A percentile compares a stretch with the other conserved stretches of the same genome.
These are phyloP conservation scores for Elgaria multicarinata DNA, from an alignment of 2,113 vertebrate genomes.

Conservation along the genomic window DNA sequence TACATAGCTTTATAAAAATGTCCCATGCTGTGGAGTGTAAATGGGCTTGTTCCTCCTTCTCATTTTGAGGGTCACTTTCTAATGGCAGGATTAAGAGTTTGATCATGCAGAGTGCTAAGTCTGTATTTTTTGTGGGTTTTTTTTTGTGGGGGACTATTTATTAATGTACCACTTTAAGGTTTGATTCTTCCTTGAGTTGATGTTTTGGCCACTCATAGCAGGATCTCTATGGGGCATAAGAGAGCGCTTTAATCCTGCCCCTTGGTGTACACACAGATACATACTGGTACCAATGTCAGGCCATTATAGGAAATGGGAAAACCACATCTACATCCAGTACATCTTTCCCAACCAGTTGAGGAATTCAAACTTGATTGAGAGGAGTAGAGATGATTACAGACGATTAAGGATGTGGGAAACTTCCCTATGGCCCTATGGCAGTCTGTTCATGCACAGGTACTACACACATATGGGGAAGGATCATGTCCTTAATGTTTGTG, in stretches of 20 bases:
- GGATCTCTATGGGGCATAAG: background rate
- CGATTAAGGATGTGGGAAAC: background rate
- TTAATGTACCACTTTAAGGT: background rate
- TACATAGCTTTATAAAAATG: constrained; percentile 51
- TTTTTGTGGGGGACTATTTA: background rate
- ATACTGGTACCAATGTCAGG: background rate
- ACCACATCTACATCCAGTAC: too few relatives aligned
- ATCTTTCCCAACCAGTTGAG: background rate
- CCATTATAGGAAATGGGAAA: background rate
- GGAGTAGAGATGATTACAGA: too few relatives aligned
- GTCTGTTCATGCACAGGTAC: background rate
- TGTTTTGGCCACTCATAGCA: background rate
- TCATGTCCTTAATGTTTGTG: background rate
- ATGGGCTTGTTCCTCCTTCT: constrained; percentile 39
- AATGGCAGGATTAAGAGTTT: background rate
- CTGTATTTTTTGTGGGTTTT: too few relatives aligned
- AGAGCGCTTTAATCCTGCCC: background rate
- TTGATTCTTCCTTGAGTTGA: background rate
- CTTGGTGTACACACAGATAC: too few relatives aligned
- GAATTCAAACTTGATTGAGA: background rate
- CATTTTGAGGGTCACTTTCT: accelerated
- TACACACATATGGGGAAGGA: background rate
- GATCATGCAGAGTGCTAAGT: background rate
- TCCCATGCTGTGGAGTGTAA: constrained; percentile 21
- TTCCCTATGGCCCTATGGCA: background rate